Percentiles rank a stretch among this genome's conserved stretches.
phyloP scores from a whole-genome alignment of 2,888 invertebrate species.

The Acleris laterana region DNA sequence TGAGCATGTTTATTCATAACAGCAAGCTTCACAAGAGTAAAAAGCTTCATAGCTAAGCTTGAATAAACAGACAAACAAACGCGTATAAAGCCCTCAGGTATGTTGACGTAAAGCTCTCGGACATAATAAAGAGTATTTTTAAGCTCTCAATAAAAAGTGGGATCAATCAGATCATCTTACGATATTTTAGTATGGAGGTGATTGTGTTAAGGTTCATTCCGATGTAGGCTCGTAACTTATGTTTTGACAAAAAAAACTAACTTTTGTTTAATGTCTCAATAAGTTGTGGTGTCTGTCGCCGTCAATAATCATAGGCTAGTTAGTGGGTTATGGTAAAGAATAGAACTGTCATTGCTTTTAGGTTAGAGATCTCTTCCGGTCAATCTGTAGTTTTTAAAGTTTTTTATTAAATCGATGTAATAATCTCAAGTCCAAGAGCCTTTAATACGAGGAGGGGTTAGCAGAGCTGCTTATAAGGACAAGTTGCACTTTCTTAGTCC shows the following conservation, averaged over 20 bases:
- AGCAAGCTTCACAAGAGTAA: slow-evolving; percentile 27
- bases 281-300: too few species aligned
- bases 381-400: too few species aligned
- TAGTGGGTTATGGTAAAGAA: too few species aligned
- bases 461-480: too few species aligned
- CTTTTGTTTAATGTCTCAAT: too few species aligned
- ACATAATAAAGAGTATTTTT: slow-evolving; percentile 30
- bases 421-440: too few species aligned
- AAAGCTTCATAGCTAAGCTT: slow-evolving; percentile 32
- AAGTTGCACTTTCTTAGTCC: too few species aligned
- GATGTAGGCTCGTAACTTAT: neutral
- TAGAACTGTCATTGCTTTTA: too few species aligned
- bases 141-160: slow-evolving; percentile 36
- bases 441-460: too few species aligned
- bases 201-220: slow-evolving; percentile 18
- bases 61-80: slow-evolving; percentile 32
- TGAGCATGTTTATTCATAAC: slow-evolving; percentile 29
- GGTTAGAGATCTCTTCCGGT: too few species aligned
- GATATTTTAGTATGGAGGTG: slow-evolving; percentile 20
- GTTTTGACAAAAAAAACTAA: neutral
- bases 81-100: slow-evolving; percentile 36
- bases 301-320: too few species aligned
- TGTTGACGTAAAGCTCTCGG: slow-evolving; percentile 34
- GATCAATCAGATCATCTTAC: slow-evolving; percentile 31
- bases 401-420: too few species aligned